Conservation (phyloP, 1,140 invertebrate genomes). For the Drosophila lacertosa region DNA sequence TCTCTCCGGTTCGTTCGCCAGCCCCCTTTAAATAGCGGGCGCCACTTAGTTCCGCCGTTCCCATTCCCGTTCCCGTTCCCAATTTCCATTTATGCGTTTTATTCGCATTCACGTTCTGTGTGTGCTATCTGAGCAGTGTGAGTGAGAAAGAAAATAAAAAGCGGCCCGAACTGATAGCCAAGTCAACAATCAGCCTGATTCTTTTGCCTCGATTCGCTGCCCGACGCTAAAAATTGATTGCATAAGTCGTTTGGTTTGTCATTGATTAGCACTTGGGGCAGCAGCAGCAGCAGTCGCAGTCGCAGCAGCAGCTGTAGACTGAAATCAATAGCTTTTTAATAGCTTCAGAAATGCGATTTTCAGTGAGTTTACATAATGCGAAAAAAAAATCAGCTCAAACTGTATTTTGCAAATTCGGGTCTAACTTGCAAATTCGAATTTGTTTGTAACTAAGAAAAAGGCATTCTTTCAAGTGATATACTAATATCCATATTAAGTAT, state of each 20-base stretch:
- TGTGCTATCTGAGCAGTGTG: conserved; percentile 15
- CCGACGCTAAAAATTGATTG: too few species aligned
- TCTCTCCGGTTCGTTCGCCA: conserved; percentile 1
- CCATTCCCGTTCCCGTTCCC: not conserved
- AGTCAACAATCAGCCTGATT: conserved; percentile 29
- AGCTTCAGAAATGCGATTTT: not conserved
- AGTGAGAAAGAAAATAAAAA: conserved; percentile 15
- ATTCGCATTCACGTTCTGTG: conserved; percentile 7
- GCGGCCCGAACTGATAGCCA: conserved; percentile 26
- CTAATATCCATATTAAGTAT: too few species aligned
- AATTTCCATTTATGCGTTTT: not conserved
- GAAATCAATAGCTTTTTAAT: not conserved
- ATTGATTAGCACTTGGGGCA: conserved; percentile 68
- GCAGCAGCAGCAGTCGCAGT: conserved; percentile 4
- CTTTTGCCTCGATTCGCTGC: not conserved
- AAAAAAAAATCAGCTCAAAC: too few species aligned
- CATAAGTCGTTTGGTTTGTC: conserved; percentile 60
- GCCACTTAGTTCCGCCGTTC: conserved; percentile 1
- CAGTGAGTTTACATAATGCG: too few species aligned
- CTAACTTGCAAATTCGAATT: too few species aligned
- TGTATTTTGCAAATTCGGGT: too few species aligned
- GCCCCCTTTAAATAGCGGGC: not conserved
- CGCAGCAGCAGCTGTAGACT: not conserved
- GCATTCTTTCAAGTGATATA: too few species aligned
- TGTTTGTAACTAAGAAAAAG: too few species aligned